Evolutionary conservation across 2,113 vertebrate species (phyloP).

Genomic region (Arvicanthis niloticus): DNA sequence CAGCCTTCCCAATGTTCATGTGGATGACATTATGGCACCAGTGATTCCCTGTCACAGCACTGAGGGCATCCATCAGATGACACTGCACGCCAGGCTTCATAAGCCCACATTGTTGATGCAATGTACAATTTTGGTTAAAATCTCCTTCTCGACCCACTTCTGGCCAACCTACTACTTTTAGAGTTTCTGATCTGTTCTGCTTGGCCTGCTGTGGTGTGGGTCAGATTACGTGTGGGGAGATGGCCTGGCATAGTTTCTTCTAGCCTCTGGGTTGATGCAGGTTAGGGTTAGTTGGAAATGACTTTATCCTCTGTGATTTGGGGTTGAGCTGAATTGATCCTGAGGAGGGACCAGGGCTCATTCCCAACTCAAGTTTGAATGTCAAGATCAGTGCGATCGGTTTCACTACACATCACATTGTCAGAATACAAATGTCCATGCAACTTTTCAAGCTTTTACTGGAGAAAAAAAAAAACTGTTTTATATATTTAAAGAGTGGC

Average conservation of each 20-base stretch:
- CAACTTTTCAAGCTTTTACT: background rate
- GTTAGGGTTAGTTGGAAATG: conserved; percentile 44
- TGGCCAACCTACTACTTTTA: conserved; percentile 10
- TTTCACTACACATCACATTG: background rate
- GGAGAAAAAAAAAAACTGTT: background rate
- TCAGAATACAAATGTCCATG: background rate
- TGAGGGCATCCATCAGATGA: background rate
- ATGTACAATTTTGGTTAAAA: conserved; percentile 61
- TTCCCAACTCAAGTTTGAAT: background rate
- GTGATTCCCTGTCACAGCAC: background rate
- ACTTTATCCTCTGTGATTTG: conserved; percentile 31
- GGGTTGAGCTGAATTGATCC: background rate
- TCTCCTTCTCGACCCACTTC: conserved; percentile 37
- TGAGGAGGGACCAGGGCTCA: background rate
- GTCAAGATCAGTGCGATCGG: background rate
- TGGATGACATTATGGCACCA: background rate
- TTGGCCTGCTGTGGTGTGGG: conserved; percentile 14
- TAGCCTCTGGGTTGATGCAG: conserved; percentile 24
- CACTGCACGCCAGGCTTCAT: background rate
- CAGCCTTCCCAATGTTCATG: background rate
- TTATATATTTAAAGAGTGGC: background rate
- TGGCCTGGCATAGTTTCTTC: background rate
- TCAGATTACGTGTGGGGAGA: background rate
- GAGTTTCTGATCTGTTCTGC: background rate
- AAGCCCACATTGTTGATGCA: background rate